Percentiles rank a stretch among this genome's conserved stretches.
Evolutionary conservation across 2,888 invertebrate genomes (phyloP).

Genomic region (Tromatobia lineatoria): DNA sequence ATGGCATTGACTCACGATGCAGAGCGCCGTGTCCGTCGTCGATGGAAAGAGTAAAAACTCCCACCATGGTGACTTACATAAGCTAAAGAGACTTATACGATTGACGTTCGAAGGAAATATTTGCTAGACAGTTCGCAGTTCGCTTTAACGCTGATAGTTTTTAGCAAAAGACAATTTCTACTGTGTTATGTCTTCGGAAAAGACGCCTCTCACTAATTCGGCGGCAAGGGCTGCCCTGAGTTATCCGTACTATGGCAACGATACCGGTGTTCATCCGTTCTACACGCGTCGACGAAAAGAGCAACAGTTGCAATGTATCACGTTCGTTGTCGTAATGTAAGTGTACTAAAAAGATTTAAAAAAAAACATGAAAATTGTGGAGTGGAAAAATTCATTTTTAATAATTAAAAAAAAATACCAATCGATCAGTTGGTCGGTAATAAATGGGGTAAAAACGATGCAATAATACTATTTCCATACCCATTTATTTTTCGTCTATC

Average conservation of each 20-base stretch:
- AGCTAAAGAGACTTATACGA: constrained; percentile 38
- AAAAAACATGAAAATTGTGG: not conserved
- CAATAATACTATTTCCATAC: no score
- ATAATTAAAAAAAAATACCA: not conserved
- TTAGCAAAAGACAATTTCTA: constrained; percentile 6
- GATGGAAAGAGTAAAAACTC: constrained; percentile 53
- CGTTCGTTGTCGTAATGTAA: constrained; percentile 73
- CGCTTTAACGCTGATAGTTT: constrained; percentile 26
- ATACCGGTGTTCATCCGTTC: constrained; percentile 68
- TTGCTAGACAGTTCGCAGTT: constrained; percentile 21
- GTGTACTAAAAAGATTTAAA: constrained; percentile 52
- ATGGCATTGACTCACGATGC: constrained; percentile 28
- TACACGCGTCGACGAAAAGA: constrained; percentile 73
- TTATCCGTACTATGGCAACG: constrained; percentile 72
- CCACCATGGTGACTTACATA: constrained; percentile 67
- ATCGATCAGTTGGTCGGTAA: no score
- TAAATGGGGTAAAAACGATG: no score
- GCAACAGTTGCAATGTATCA: constrained; percentile 73
- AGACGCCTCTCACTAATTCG: constrained; percentile 72
- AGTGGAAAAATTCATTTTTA: not conserved
- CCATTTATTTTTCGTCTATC: no score
- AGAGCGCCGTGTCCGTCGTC: constrained; percentile 26
- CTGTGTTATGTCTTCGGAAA: constrained; percentile 73
- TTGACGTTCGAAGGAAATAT: constrained; percentile 25
- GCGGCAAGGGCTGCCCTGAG: constrained; percentile 52